Base-by-base conservation (phyloP, 2,888 invertebrate species). In the Amiota mariae region DNA sequence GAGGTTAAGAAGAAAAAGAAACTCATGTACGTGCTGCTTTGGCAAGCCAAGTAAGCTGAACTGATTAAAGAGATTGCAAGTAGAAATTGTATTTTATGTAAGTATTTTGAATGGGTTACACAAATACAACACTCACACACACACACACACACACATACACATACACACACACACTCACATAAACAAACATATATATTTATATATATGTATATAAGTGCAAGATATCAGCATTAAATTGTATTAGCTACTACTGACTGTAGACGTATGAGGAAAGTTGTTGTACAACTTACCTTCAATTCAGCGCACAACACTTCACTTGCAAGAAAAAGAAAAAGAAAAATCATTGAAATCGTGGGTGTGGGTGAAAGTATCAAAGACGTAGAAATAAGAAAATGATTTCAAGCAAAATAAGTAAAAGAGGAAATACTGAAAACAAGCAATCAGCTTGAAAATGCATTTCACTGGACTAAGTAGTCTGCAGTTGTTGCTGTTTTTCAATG, bases 51-150 rank as follows among this genome's bases (percentile, higher is more conserved):
- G 63, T 63, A 36, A 46, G 63, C 63, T 63, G 63, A 63, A 63
- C 63, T 63, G 63, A 63, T 63, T 63, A 63, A 63, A 63, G 63
- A 63, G 63, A 63, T 63, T 63, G 63, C 63, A 15, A 57, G 61
- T 61, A 36, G 61, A 61, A 61, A 24, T 63, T 18, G 36, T 20
- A 59, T 36, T 63, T 46, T 63, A n/a, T 63, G 63, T 18, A 36
- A 63, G 49, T 49, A 67, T 36, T 49, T 11, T 49, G 36, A 20
- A 20, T 18, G 20, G 18, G 20, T 18, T 15, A 15, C 11, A 18
- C 59, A 18, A 18, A 13, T 18, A 2, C n/a, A n/a, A n/a, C n/a
- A n/a, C n/a, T n/a, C 18, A 15, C 64, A 64, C 64, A 64, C 11
- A n/a, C 24, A 64, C 64, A 46, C 11, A 12, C 10, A 20, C 57